phyloP scores from a whole-genome alignment of 2,888 invertebrate genomes.

The Macrophya alboannulata region DNA sequence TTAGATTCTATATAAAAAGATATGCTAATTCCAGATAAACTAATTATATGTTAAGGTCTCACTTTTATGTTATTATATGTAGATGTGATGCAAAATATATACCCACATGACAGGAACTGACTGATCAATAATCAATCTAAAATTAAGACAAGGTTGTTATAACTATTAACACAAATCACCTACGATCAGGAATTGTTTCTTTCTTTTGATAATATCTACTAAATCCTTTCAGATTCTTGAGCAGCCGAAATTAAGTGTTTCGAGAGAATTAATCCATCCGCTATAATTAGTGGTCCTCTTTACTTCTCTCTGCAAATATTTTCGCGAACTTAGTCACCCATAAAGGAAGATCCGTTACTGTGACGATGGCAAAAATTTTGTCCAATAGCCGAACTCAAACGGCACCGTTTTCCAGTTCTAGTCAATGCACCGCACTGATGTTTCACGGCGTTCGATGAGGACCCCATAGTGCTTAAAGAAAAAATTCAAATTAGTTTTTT shows the following conservation, averaged over 20 bases:
- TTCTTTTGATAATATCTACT: not conserved
- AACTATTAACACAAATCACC: not conserved
- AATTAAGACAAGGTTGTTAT: not conserved
- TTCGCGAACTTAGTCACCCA: conserved; percentile 63
- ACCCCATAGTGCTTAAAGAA: conserved; percentile 67
- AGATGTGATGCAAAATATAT: not conserved
- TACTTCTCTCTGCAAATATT: not conserved
- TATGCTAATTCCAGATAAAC: not conserved
- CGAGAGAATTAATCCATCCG: not conserved
- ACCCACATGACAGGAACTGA: not conserved
- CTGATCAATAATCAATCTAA: not conserved
- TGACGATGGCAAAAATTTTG: conserved; percentile 69
- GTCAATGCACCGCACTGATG: conserved; percentile 70
- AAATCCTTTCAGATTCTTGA: not conserved
- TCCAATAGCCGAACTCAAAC: conserved; percentile 63
- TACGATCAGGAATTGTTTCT: not conserved
- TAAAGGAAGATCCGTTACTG: conserved; percentile 64
- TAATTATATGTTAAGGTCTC: not conserved
- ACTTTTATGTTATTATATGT: not conserved
- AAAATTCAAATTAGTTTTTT: not conserved
- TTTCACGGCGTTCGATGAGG: conserved; percentile 54
- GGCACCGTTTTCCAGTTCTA: conserved; percentile 70
- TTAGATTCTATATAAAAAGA: not conserved
- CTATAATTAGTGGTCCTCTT: not conserved
- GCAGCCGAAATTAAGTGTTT: not conserved